phyloP scores from a whole-genome alignment of 1,140 invertebrate species.

The Drosophila kurseongensis region DNA sequence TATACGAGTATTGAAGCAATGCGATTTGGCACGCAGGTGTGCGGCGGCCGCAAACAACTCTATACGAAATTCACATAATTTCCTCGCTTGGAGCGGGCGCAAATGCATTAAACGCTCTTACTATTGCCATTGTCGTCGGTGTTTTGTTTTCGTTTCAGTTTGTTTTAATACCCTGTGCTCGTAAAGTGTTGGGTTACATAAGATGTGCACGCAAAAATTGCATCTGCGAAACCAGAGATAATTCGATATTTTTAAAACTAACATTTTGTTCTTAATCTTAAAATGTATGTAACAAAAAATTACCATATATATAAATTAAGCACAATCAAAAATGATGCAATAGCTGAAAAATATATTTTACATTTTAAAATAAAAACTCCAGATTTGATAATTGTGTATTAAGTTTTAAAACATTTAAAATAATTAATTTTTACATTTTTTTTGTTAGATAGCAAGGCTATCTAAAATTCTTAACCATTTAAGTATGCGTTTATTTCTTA shows the following conservation, averaged over 20 bases:
- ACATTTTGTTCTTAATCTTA: too few species aligned
- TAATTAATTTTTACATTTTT: too few species aligned
- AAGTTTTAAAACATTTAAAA: too few species aligned
- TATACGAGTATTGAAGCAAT: slow-evolving; percentile 26
- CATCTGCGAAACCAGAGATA: too few species aligned
- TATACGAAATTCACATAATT: slow-evolving; percentile 72
- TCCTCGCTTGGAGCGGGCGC: slow-evolving; percentile 68
- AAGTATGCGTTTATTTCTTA: slow-evolving; percentile 2
- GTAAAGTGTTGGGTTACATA: neutral
- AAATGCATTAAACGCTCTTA: slow-evolving; percentile 73
- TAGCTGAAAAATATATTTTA: too few species aligned
- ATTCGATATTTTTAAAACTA: too few species aligned
- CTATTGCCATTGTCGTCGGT: slow-evolving; percentile 24
- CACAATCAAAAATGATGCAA: too few species aligned
- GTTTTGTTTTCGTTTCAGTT: slow-evolving; percentile 16
- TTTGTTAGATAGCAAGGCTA: neutral
- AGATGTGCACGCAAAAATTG: neutral
- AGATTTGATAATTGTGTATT: too few species aligned
- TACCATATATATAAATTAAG: too few species aligned
- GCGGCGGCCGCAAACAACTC: slow-evolving; percentile 47
- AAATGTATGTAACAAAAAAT: too few species aligned
- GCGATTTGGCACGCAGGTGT: slow-evolving; percentile 76
- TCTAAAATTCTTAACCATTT: neutral
- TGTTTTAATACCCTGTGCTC: slow-evolving; percentile 33
- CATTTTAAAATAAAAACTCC: too few species aligned